Evolutionary conservation across 2,888 invertebrate genomes (phyloP), one percentile per base, ranked within the genome.

Genomic region (Oscheius sp.): DNA sequence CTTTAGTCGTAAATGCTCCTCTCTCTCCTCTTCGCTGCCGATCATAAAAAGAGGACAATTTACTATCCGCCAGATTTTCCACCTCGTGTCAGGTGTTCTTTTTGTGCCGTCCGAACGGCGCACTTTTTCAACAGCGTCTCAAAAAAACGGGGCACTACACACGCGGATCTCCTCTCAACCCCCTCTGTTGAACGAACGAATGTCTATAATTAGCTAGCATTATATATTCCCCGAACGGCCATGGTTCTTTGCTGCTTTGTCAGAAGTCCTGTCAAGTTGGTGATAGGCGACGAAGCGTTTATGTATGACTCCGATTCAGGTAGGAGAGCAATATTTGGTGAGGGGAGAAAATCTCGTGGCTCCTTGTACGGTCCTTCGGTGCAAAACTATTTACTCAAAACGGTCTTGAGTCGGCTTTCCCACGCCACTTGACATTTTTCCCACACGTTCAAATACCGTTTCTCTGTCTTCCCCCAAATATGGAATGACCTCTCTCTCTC

Each of bases 271-370:
- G 17, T 25, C 20, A 27, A 15, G 31, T 23, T 64, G 34, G 48
- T 64, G 34, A 64, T 64, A 20, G 64, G 64, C 31, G 64, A 64
- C 37, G 64, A 64, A 50, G 64, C 64, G 25, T 64, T 64, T 64
- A 64, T 64, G 50, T 31, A 64, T 23, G 25, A 64, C 20, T 15
- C 29, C 17, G 61, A 45, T 23, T 20, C 45, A 45, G 42, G 42
- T 45, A 61, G n/a, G 45, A 25, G 12, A 25, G 6, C 20, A n/a
- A 8, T 33, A 5, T 55, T 55, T 10, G 6, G n/a, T n/a, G n/a
- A n/a, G 15, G 3, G 20, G 12, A 5, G 20, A 3, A n/a, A 12
- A 27, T 23, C n/a, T 25, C 50, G 12, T 1, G n/a, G 23, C 45
- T 39, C 31, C 42, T 45, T 45, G n/a, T 45, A 55, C 37, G 15